Base-by-base conservation (phyloP, 1,140 invertebrate genomes). In the Helicoverpa armigera region DNA sequence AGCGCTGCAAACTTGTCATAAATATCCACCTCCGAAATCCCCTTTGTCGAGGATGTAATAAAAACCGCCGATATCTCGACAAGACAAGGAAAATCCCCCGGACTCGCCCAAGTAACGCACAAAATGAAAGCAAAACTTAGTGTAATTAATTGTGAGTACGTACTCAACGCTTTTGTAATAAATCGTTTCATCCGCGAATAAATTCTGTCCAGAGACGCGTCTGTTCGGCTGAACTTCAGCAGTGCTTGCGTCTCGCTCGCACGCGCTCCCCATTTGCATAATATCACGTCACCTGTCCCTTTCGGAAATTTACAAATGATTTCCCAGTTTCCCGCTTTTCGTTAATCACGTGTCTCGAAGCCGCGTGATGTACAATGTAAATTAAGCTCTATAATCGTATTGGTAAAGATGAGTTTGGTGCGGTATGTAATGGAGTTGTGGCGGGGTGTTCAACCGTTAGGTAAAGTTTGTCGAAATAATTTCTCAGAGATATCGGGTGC, bases 111-210 rank as follows among this genome's bases (percentile, higher is more conserved):
- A 91, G 35, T 9, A 43, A 89, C 87, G 87, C 78, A 87, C 90
- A 85, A 89, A 92, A 91, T 90, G 92, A 92, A 94, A 92, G 89
- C 91, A 90, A 94, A 94, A 94, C 91, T 94, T 94, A 87, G 85
- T 87, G 88, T 94, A 94, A 95, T 95, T 95, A 95, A 95, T 93
- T 94, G 83, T 77, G 87, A 94, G 90, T 90, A 90, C 83, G 80
- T 84, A 87, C 91, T 93, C 88, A 88, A 91, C 91, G 94, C 89
- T 93, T 92, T 89, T 90, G 92, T 94, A 92, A 95, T 95, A 95
- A 94, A 94, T 94, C 92, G 91, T 94, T 93, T 94, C 90, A 91
- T 92, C 90, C 87, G 86, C 85, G 88, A 88, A 90, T 92, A 92
- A 89, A 92, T 93, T 92, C 89, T 88, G 89, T 89, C 87, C 86